phyloP scores from a whole-genome alignment of 2,113 vertebrate genomes.

The Dromaius novaehollandiae region DNA sequence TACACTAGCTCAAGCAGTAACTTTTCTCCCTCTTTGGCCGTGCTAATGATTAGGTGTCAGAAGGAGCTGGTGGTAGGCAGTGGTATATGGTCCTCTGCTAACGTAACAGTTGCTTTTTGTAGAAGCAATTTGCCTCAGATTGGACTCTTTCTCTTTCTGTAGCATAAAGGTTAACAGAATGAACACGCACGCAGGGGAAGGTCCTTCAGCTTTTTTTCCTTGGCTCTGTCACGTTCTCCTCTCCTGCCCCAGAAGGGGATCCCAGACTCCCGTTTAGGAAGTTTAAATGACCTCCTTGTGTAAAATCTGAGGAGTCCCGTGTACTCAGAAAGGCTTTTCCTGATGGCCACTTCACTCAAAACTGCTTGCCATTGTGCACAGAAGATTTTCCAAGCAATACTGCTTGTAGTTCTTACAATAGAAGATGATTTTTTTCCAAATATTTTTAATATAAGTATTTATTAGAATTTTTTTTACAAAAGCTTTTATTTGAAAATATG shows the following conservation, averaged over 20 bases:
- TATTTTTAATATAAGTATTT: neutral
- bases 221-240: neutral
- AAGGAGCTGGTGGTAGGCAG: neutral
- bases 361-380: neutral
- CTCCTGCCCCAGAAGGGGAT: neutral
- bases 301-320: neutral
- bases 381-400: neutral
- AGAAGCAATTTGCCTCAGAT: neutral
- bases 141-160: neutral
- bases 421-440: neutral
- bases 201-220: neutral
- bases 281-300: neutral
- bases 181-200: accelerated
- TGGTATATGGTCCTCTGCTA: neutral
- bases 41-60: neutral
- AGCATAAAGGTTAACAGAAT: neutral
- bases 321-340: neutral
- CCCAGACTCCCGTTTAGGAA: neutral
- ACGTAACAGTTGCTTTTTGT: neutral
- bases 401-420: neutral
- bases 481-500: neutral
- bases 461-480: neutral
- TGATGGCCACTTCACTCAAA: neutral
- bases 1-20: neutral
- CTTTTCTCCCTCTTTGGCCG: neutral